Evolutionary conservation across 2,797 vertebrate species (phyloP).

Genomic region (Acipenser ruthenus): DNA sequence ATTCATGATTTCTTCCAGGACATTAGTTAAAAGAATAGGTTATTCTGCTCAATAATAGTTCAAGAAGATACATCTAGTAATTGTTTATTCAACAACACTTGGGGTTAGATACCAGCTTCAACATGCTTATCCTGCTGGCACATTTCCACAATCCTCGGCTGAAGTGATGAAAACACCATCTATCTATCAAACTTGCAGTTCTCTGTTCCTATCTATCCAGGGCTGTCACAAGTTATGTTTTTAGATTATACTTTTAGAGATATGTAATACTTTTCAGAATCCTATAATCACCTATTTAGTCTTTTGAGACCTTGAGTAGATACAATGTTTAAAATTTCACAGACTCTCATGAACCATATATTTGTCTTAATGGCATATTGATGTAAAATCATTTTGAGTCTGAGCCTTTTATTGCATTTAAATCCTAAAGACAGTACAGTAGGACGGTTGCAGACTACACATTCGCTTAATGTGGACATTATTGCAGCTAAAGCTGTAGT

Average conservation of each 20-base stretch:
- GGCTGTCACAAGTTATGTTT: constrained; percentile 3
- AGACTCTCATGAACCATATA: neutral
- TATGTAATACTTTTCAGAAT: neutral
- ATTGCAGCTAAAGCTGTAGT: too few relatives aligned
- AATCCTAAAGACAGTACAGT: too few relatives aligned
- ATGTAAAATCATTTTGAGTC: neutral
- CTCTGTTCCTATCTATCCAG: neutral
- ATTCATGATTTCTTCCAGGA: too few relatives aligned
- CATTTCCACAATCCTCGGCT: constrained; percentile 9
- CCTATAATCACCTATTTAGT: constrained; percentile 4
- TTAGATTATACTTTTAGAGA: neutral
- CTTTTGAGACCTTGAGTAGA: neutral
- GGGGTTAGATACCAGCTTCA: neutral
- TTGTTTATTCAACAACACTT: neutral
- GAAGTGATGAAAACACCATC: constrained; percentile 20
- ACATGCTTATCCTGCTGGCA: constrained; percentile 9
- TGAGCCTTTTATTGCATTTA: neutral
- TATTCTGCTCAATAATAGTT: neutral
- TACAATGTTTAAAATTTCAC: too few relatives aligned
- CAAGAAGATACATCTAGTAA: constrained; percentile 5
- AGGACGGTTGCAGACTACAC: too few relatives aligned
- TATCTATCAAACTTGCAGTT: constrained; percentile 19
- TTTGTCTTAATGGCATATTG: constrained; percentile 1
- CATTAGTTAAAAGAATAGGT: too few relatives aligned
- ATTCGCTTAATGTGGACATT: too few relatives aligned